Percentiles rank a stretch among this genome's conserved stretches.
Conservation (phyloP, 2,113 vertebrate species). For the Rhinopomastus cyanomelas region DNA sequence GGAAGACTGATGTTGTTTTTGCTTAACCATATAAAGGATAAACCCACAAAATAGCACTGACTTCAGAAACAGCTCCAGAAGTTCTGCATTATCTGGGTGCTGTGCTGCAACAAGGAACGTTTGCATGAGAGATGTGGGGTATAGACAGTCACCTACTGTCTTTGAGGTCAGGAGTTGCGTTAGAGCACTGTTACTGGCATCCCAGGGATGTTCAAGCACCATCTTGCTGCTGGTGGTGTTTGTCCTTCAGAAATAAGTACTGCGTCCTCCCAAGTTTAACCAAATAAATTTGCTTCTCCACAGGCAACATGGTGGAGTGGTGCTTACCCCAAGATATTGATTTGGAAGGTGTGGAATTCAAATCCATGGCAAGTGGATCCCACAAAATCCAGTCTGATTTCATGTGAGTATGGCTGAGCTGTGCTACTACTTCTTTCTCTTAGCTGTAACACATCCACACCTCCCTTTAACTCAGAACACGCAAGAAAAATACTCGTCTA, state of each 20-base stretch:
- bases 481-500: not conserved
- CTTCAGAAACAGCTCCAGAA: not conserved
- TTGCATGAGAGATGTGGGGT: not conserved
- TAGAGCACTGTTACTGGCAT: not conserved
- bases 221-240: not conserved
- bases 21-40: not conserved
- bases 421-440: not conserved
- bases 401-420: conserved; percentile 81
- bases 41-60: not conserved
- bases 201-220: not conserved
- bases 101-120: not conserved
- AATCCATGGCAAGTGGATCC: conserved; percentile 98
- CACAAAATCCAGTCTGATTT: conserved; percentile 95
- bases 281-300: not conserved
- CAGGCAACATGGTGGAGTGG: conserved; percentile 98
- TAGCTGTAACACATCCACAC: not conserved
- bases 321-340: conserved; percentile 94
- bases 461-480: not conserved
- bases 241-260: not conserved
- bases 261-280: not conserved
- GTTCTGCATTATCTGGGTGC: not conserved
- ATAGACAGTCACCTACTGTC: not conserved
- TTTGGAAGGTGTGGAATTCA: conserved; percentile 97
- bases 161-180: not conserved
- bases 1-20: not conserved